These are phyloP conservation scores for Drosophila ogumai DNA, from an alignment of 1,140 invertebrate species.

Conservation along the genomic window DNA sequence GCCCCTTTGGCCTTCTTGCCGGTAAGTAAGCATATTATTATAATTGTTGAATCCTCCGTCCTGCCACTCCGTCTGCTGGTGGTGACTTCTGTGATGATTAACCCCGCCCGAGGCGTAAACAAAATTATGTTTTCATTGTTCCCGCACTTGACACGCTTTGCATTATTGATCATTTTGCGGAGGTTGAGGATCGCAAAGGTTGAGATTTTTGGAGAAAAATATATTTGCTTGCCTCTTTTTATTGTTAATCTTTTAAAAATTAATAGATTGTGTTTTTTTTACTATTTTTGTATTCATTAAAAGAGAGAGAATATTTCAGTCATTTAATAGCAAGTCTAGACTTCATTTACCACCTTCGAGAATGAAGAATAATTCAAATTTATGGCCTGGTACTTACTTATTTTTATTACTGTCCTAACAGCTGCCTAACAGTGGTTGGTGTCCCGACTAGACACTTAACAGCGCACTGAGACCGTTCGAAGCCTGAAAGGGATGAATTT, in stretches of 20 bases:
- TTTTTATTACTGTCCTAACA: slow-evolving; percentile 16
- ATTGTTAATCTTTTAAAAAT: too few species aligned
- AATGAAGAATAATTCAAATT: slow-evolving; percentile 15
- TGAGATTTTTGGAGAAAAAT: neutral
- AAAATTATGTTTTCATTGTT: slow-evolving; percentile 60
- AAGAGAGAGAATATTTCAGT: neutral
- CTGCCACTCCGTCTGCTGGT: neutral
- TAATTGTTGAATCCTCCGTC: slow-evolving; percentile 41
- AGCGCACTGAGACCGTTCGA: slow-evolving; percentile 7
- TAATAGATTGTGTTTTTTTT: too few species aligned
- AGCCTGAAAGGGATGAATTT: slow-evolving; percentile 3
- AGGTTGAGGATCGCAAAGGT: slow-evolving; percentile 2
- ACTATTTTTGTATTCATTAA: neutral
- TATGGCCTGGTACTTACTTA: neutral
- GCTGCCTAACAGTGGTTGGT: slow-evolving; percentile 50
- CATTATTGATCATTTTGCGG: slow-evolving; percentile 12
- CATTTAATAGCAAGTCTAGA: slow-evolving; percentile 14
- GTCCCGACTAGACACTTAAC: slow-evolving; percentile 28
- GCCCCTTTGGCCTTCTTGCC: slow-evolving; percentile 26
- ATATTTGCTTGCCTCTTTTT: neutral
- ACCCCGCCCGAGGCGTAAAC: slow-evolving; percentile 26
- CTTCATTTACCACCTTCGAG: slow-evolving; percentile 12
- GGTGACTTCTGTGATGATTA: slow-evolving; percentile 23
- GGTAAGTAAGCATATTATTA: slow-evolving; percentile 58
- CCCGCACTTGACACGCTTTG: slow-evolving; percentile 23